Percentiles rank a stretch among this genome's conserved stretches.
phyloP scores from a whole-genome alignment of 2,888 invertebrate genomes.

The Papilio demoleus region DNA sequence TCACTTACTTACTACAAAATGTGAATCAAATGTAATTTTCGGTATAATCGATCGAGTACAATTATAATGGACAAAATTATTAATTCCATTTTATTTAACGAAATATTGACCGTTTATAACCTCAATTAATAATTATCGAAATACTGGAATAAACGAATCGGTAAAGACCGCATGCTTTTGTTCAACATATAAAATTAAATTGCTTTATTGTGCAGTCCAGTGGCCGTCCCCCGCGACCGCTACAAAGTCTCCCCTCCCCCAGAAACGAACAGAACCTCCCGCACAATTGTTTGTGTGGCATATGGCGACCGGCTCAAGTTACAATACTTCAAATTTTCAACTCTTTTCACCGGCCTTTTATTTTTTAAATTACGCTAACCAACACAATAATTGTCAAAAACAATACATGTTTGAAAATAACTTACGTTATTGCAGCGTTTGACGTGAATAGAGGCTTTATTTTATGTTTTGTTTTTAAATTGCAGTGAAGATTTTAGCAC shows the following conservation, averaged over 20 bases:
- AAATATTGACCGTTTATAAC: conserved; percentile 14
- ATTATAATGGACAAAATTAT: not conserved
- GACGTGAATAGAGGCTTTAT: conserved; percentile 37
- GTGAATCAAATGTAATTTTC: conserved; percentile 1
- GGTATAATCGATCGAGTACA: not conserved
- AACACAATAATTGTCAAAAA: conserved; percentile 33
- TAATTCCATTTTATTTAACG: conserved; percentile 16
- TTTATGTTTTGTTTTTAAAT: conserved; percentile 9
- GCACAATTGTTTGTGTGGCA: conserved; percentile 35
- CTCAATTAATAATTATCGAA: conserved; percentile 28
- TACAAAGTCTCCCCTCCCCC: conserved; percentile 38
- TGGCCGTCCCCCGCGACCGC: conserved; percentile 26
- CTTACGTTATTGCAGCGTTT: conserved; percentile 35
- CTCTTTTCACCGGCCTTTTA: conserved; percentile 1
- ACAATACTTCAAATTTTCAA: conserved; percentile 33
- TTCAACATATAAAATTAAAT: conserved; percentile 34
- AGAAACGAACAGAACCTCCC: conserved; percentile 35
- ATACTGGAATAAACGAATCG: conserved; percentile 33
- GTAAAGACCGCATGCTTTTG: conserved; percentile 35
- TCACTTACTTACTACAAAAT: too few species aligned
- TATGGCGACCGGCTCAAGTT: conserved; percentile 41
- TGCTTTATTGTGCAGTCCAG: conserved; percentile 36
- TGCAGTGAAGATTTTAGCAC: conserved; percentile 2
- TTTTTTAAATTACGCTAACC: conserved; percentile 17
- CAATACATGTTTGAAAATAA: conserved; percentile 28